These are phyloP conservation scores for Dendrolimus punctatus DNA, from an alignment of 1,140 invertebrate species.

Conservation along the genomic window DNA sequence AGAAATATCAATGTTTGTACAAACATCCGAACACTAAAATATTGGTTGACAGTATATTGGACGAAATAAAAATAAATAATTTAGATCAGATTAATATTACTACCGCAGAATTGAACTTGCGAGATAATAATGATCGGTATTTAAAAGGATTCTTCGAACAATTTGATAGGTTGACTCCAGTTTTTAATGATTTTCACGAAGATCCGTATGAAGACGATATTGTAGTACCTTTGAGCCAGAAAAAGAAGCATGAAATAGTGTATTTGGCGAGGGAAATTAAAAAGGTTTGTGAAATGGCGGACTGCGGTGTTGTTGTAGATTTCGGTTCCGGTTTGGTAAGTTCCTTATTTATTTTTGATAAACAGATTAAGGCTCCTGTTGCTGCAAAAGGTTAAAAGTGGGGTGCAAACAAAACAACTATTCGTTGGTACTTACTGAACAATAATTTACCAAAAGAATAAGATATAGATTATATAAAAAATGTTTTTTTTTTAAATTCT, in stretches of 20 bases:
- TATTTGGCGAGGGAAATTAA: conserved; percentile 74
- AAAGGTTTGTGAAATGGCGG: conserved; percentile 62
- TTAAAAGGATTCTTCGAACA: conserved; percentile 29
- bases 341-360: conserved; percentile 5
- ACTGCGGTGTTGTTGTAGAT: conserved; percentile 79
- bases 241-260: conserved; percentile 82
- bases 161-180: conserved; percentile 24
- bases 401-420: no score
- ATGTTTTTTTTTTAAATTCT: no score
- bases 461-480: no score
- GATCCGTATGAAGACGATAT: conserved; percentile 18
- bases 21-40: conserved; percentile 78
- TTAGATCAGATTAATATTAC: conserved; percentile 25
- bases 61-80: conserved; percentile 53
- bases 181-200: conserved; percentile 23
- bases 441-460: no score
- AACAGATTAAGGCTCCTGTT: neutral
- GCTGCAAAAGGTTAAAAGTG: no score
- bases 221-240: conserved; percentile 62
- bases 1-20: conserved; percentile 77
- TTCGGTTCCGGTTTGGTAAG: conserved; percentile 83
- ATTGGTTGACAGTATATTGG: conserved; percentile 70
- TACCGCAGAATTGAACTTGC: conserved; percentile 28
- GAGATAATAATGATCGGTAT: conserved; percentile 19
- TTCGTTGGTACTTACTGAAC: no score